Conservation (phyloP, 2,888 invertebrate genomes). For the Rhogogaster chlorosoma region DNA sequence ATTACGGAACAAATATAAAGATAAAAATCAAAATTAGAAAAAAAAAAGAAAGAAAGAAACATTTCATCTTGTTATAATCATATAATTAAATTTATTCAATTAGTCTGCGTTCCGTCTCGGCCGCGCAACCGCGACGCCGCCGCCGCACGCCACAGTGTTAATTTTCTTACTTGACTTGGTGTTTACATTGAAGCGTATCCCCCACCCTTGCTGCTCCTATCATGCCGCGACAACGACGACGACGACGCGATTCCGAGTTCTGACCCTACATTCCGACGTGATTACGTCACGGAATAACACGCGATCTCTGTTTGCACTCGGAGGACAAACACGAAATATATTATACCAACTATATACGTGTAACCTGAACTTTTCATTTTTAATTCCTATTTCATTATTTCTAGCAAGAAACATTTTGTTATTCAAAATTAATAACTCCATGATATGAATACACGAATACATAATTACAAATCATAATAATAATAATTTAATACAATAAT, state of each 20-base stretch:
- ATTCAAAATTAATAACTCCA: background rate
- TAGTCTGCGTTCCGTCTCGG: constrained; percentile 1
- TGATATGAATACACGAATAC: background rate
- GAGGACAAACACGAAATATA: constrained; percentile 53
- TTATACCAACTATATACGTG: too few relatives aligned
- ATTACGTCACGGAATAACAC: constrained; percentile 63
- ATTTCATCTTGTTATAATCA: background rate
- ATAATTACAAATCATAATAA: background rate
- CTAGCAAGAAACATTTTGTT: background rate
- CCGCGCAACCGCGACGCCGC: background rate
- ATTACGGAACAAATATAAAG: background rate
- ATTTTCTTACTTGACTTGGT: constrained; percentile 38
- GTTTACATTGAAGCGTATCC: constrained; percentile 41
- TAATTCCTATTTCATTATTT: background rate
- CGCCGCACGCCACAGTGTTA: constrained; percentile 5
- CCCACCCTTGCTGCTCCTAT: background rate
- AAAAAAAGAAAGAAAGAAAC: background rate
- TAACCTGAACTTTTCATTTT: constrained; percentile 15
- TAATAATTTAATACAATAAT: background rate
- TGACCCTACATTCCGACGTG: constrained; percentile 66
- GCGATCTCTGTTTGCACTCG: constrained; percentile 58
- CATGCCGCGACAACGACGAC: background rate
- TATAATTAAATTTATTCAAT: constrained; percentile 26
- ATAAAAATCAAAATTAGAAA: too few relatives aligned
- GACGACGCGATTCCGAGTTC: constrained; percentile 55